Percentiles rank a stretch among this genome's conserved stretches.
Conservation (phyloP, 2,888 invertebrate genomes). For the Caenorhabditis parvicauda region DNA sequence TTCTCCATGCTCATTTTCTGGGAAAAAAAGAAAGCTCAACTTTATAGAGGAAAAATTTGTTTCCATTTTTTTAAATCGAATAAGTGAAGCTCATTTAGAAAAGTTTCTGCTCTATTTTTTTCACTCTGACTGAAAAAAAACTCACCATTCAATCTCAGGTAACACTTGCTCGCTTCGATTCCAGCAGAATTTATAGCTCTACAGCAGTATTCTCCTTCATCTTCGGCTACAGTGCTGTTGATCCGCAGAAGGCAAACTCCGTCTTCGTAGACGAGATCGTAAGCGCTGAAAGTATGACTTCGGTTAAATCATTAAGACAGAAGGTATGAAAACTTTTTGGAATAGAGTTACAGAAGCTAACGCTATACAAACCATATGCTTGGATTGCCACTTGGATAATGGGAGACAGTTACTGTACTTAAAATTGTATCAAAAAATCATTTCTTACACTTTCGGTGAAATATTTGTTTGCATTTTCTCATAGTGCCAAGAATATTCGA, state of each 20-base stretch:
- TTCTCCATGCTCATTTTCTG: too few relatives aligned
- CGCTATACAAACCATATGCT: too few relatives aligned
- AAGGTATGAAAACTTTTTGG: neutral
- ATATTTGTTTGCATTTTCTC: too few relatives aligned
- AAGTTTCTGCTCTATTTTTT: neutral
- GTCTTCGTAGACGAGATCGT: constrained; percentile 59
- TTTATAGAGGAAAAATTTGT: too few relatives aligned
- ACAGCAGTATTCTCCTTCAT: constrained; percentile 82
- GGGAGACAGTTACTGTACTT: too few relatives aligned
- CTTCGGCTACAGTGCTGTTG: constrained; percentile 69
- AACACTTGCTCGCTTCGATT: constrained; percentile 71
- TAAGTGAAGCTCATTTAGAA: neutral
- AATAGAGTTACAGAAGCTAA: too few relatives aligned
- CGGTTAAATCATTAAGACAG: too few relatives aligned
- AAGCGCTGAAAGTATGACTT: constrained; percentile 56
- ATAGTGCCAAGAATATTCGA: neutral
- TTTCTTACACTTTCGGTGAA: too few relatives aligned
- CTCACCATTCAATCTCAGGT: constrained; percentile 51
- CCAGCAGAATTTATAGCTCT: constrained; percentile 81
- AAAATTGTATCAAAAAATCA: too few relatives aligned
- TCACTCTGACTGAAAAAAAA: constrained; percentile 4
- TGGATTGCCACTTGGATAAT: too few relatives aligned
- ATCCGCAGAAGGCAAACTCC: constrained; percentile 57
- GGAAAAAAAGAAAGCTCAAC: too few relatives aligned
- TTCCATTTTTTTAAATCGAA: too few relatives aligned